phyloP scores from a whole-genome alignment of 2,797 vertebrate genomes.

The Poeciliopsis turneri region DNA sequence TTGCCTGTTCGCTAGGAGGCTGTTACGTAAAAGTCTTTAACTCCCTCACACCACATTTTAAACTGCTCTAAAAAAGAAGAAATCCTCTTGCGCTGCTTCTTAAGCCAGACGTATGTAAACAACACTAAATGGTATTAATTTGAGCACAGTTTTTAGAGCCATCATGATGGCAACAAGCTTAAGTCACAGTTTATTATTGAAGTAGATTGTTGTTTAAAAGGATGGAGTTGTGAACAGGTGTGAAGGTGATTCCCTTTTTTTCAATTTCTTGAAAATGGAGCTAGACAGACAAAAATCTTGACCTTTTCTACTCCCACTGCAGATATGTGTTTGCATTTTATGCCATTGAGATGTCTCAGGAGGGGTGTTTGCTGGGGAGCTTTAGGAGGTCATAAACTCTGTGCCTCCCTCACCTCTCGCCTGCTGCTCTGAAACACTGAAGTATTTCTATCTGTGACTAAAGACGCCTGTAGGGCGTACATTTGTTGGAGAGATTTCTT shows the following conservation, averaged over 20 bases:
- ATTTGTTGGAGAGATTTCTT: constrained; percentile 40
- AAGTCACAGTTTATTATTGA: constrained; percentile 39
- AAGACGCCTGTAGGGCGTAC: constrained; percentile 32
- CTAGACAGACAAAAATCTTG: neutral
- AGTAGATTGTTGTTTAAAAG: constrained; percentile 41
- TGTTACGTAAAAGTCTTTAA: constrained; percentile 67
- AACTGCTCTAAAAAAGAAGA: constrained; percentile 44
- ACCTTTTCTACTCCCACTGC: neutral
- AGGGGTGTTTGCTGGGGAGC: constrained; percentile 7
- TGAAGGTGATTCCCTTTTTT: neutral
- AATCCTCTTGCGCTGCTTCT: constrained; percentile 37
- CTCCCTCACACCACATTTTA: constrained; percentile 48
- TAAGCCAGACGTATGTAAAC: constrained; percentile 41
- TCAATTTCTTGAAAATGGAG: neutral
- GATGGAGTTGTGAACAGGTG: constrained; percentile 41
- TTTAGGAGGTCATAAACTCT: constrained; percentile 35
- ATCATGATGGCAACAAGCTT: constrained; percentile 11
- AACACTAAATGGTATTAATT: constrained; percentile 31
- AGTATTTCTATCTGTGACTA: constrained; percentile 46
- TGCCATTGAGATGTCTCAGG: constrained; percentile 5
- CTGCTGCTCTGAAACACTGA: constrained; percentile 22
- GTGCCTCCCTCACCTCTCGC: constrained; percentile 17
- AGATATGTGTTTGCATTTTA: constrained; percentile 14
- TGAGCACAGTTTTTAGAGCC: constrained; percentile 28
- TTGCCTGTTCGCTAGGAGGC: constrained; percentile 48